phyloP scores from a whole-genome alignment of 2,797 vertebrate species.

The Protosalanx chinensis region DNA sequence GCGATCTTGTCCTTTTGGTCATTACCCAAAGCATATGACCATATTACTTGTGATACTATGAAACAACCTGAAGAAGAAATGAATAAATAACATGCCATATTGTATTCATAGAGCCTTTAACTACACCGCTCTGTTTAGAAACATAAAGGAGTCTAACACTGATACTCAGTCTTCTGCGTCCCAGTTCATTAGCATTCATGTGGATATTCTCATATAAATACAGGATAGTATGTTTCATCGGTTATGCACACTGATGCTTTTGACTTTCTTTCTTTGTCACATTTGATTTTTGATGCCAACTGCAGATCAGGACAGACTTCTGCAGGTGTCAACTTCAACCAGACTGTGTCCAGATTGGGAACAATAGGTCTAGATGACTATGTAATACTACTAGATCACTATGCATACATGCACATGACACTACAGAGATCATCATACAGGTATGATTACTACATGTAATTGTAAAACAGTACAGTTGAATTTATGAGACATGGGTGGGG shows the following conservation, averaged over 20 bases:
- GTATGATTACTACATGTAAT: neutral
- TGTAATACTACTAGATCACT: no score
- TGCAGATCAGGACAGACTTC: neutral
- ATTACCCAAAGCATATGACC: no score
- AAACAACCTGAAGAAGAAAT: no score
- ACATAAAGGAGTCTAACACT: neutral
- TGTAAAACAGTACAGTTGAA: neutral
- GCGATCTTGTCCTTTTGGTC: no score
- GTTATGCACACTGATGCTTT: neutral
- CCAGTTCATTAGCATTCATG: neutral
- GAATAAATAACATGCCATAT: no score
- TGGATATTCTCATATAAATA: neutral
- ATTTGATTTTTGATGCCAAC: neutral
- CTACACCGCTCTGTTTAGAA: neutral
- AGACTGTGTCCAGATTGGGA: neutral
- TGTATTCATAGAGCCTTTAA: no score
- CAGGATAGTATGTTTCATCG: conserved; percentile 9
- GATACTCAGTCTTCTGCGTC: neutral
- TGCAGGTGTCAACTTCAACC: no score
- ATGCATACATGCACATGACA: neutral
- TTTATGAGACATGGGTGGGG: neutral
- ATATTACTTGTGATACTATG: no score
- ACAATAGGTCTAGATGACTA: neutral
- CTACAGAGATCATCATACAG: no score
- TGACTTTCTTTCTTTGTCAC: conserved; percentile 7